Base-by-base conservation (phyloP, 2,797 vertebrate species). In the Garrulus glandarius region DNA sequence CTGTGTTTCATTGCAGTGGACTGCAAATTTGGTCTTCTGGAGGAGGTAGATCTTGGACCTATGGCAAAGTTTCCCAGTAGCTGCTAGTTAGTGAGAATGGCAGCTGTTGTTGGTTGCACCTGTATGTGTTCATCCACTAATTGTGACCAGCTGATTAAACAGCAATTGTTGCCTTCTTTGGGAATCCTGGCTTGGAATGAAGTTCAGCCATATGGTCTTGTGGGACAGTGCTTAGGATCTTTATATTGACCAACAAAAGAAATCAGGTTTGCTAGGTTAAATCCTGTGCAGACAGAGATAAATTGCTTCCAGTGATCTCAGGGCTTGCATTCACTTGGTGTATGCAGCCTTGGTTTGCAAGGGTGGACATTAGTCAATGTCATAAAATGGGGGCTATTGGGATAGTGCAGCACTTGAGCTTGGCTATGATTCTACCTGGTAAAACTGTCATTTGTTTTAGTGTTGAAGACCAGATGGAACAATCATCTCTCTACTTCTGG, bases 391-490 rank as follows among this genome's bases (percentile, higher is more conserved):
- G 30, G 11, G 14, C 0, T 46, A 3, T 1, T 70, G n/a, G n/a
- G 13, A 9, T 47, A 21, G 39, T 59, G 9, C 24, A 68, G 11
- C 6, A 27, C 43, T 84, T 84, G 29, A 50, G 71, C 16, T 83
- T 83, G 49, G 16, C 27, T 90, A 1, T 80, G 15, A 46, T 23
- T 86, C 46, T 75, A 30, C 65, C 13, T 89, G 22, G 20, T 79
- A 24, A 91, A 77, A 50, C 55, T 93, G 32, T 78, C 4, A 15
- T 21, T 91, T 92, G 8, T 57, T 81, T 72, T 89, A 96, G 99
- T 97, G 97, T 99, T 90, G 98, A 98, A 94, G 98, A 99, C 95
- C 99, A 99, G 97, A 99, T 99, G 99, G 98, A 99, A 68, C 97
- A 98, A 89, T 98, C 98, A 4, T 98, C 99, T 81, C 85, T 98